Evolutionary conservation across 2,797 vertebrate genomes (phyloP), one percentile per base, ranked within the genome.

Genomic region (Sebastes steindachneri): DNA sequence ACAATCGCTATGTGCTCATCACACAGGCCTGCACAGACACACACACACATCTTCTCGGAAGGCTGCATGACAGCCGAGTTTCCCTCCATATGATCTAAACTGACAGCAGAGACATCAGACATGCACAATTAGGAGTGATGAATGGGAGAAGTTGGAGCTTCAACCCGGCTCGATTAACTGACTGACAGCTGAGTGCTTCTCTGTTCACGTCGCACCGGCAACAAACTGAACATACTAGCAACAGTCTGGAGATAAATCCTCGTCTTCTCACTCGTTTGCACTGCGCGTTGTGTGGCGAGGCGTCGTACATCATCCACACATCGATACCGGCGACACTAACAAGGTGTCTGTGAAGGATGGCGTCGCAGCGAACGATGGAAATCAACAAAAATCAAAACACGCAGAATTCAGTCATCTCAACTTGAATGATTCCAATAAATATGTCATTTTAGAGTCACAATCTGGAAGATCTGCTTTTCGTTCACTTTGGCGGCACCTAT

Each of bases 101-200:
- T 17, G 68, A 51, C 80, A 54, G 68, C 72, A 28, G 60, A 73
- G n/a, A 64, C 72, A 28, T 48, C 53, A 57, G 57, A 72, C 66
- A 19, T 1, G 10, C 48, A 72, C 66, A 58, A 31, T 58, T 5
- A 60, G 19, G 31, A 57, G 57, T n/a, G 79, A 73, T 35, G 57
- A 45, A 31, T 2, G 75, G 55, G 64, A 5, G 64, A 31, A 29
- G 73, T 23, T 53, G 17, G 35, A 57, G 75, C 17, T 23, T 57
- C 31, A 55, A 1, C 17, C 7, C 45, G 28, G 68, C 48, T 17
- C 45, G 72, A 67, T 57, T 25, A 31, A 57, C 10, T 17, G 57
- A 54, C 33, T 70, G 68, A 64, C 54, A 31, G 68, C 57, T 25
- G 14, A 31, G 31, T 15, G 14, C 28, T 11, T 57, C 19, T 29